phyloP scores from a whole-genome alignment of 2,888 invertebrate species.

The Aphrophora alni region DNA sequence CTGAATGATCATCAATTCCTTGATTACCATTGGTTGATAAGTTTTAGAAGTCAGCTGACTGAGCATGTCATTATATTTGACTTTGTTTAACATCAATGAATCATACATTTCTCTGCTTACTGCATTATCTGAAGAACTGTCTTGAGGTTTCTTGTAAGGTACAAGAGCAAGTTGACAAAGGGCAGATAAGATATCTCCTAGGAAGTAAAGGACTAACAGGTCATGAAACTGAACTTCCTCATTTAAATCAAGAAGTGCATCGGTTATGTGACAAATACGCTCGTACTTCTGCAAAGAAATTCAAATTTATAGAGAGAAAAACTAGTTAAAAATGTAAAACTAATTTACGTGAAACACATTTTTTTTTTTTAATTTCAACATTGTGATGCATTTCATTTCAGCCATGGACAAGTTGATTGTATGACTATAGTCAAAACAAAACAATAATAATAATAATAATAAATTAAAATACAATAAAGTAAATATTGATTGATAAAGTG shows the following conservation, averaged over 20 bases:
- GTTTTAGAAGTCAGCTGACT: slow-evolving; percentile 58
- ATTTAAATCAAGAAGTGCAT: slow-evolving; percentile 61
- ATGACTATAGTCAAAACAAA: too few relatives aligned
- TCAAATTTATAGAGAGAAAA: too few relatives aligned
- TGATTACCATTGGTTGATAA: slow-evolving; percentile 68
- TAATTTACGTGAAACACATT: too few relatives aligned
- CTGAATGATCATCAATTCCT: slow-evolving; percentile 73
- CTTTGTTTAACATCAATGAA: background rate
- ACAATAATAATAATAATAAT: too few relatives aligned
- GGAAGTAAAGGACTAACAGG: slow-evolving; percentile 63
- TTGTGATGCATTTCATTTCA: too few relatives aligned
- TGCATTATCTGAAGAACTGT: slow-evolving; percentile 21
- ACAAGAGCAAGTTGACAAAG: slow-evolving; percentile 73
- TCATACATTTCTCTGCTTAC: background rate
- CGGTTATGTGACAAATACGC: slow-evolving; percentile 60
- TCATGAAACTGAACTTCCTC: slow-evolving; percentile 62
- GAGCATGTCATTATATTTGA: background rate
- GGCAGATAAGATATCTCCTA: slow-evolving; percentile 69
- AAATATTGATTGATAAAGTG: too few relatives aligned
- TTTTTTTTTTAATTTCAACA: too few relatives aligned
- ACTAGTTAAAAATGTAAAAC: too few relatives aligned
- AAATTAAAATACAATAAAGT: too few relatives aligned
- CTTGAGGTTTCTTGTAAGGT: slow-evolving; percentile 67
- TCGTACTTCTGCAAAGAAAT: slow-evolving; percentile 49
- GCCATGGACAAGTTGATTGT: too few relatives aligned